phyloP scores from a whole-genome alignment of 2,113 vertebrate genomes.

The Ailuropoda melanoleuca region DNA sequence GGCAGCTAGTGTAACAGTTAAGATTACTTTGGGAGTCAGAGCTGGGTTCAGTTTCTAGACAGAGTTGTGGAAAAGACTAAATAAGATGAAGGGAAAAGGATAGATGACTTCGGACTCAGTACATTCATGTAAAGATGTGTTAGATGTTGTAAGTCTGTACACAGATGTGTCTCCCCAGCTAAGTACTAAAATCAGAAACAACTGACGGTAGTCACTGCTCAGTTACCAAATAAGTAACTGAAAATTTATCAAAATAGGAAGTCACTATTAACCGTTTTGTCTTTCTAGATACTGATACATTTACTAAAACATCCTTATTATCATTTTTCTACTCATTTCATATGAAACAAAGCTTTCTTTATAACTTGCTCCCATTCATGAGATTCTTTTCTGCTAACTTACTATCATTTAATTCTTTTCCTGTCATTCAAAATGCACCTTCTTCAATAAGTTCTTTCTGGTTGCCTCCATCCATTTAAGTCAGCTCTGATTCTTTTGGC shows the following conservation, averaged over 20 bases:
- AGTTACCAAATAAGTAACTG: neutral
- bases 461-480: neutral
- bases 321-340: neutral
- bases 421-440: neutral
- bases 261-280: neutral
- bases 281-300: neutral
- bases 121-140: neutral
- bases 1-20: neutral
- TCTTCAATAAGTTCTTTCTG: neutral
- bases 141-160: neutral
- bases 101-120: neutral
- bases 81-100: neutral
- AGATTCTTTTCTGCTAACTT: neutral
- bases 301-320: neutral
- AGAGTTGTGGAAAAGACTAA: neutral
- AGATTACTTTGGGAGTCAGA: neutral
- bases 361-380: neutral
- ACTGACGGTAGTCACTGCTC: neutral
- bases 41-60: neutral
- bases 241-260: neutral
- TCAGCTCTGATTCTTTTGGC: neutral
- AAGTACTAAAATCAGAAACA: neutral
- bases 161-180: neutral
- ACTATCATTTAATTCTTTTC: neutral
- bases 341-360: neutral